Percentiles rank a stretch among this genome's conserved stretches.
These are phyloP conservation scores for Forbesichthys papilliferus DNA, from an alignment of 2,113 vertebrate genomes.

Conservation along the genomic window DNA sequence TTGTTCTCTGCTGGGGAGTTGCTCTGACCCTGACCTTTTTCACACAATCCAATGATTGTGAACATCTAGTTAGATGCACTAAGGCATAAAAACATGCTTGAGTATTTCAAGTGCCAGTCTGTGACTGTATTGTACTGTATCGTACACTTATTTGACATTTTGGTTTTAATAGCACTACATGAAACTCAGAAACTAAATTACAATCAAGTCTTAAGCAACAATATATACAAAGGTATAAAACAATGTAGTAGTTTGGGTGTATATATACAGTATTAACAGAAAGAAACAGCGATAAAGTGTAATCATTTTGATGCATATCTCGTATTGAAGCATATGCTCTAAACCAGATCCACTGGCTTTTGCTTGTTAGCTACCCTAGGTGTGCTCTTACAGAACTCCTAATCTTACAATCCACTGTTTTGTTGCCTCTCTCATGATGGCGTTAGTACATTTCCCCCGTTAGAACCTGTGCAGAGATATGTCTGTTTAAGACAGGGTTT, in stretches of 20 bases:
- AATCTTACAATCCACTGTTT: slow-evolving; percentile 9
- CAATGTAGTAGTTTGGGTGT: slow-evolving; percentile 5
- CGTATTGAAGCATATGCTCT: background rate
- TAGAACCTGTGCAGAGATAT: slow-evolving; percentile 57
- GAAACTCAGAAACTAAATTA: background rate
- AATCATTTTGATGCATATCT: too few species aligned
- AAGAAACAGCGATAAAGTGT: background rate
- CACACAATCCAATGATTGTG: slow-evolving; percentile 68
- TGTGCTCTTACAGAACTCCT: background rate
- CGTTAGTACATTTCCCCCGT: slow-evolving; percentile 44
- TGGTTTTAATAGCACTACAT: slow-evolving; percentile 4
- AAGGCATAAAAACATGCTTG: slow-evolving; percentile 17
- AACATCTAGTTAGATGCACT: slow-evolving; percentile 74
- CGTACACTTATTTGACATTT: slow-evolving; percentile 1
- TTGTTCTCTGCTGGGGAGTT: slow-evolving; percentile 27
- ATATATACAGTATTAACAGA: background rate
- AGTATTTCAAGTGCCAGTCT: background rate
- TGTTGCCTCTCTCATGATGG: slow-evolving; percentile 44
- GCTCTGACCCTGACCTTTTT: slow-evolving; percentile 42
- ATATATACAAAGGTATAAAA: background rate
- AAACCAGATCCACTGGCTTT: background rate
- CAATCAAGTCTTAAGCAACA: slow-evolving; percentile 5
- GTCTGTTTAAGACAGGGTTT: slow-evolving; percentile 50
- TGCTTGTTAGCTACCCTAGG: background rate
- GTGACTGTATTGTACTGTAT: too few species aligned